Conservation (phyloP, 2,888 invertebrate species). For the Chloroclystis v-ata region DNA sequence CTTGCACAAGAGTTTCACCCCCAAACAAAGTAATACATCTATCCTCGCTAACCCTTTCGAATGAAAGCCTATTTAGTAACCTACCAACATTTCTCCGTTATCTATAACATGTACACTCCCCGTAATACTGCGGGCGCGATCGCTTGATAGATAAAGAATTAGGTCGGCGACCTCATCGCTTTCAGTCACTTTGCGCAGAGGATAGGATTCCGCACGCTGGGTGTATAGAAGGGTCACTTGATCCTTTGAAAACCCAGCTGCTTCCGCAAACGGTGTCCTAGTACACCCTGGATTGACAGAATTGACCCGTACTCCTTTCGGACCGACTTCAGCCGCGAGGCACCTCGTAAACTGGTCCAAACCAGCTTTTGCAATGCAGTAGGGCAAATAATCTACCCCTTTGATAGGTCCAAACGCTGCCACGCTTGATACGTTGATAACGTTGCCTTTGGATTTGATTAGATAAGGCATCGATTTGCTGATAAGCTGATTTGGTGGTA, state of each 20-base stretch:
- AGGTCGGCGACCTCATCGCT: constrained; percentile 91
- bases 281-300: constrained; percentile 96
- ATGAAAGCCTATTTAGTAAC: not conserved
- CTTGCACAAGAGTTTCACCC: too few relatives aligned
- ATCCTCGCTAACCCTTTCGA: not conserved
- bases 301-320: constrained; percentile 89
- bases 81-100: constrained; percentile 62
- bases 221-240: constrained; percentile 82
- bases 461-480: constrained; percentile 90
- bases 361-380: constrained; percentile 94
- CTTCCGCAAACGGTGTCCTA: constrained; percentile 78
- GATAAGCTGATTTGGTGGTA: constrained; percentile 87
- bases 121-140: constrained; percentile 91
- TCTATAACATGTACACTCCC: constrained; percentile 80
- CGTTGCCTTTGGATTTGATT: constrained; percentile 86
- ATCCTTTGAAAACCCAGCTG: constrained; percentile 85
- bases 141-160: constrained; percentile 93
- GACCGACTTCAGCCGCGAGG: constrained; percentile 88
- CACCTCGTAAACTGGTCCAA: constrained; percentile 96
- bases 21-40: not conserved
- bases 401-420: constrained; percentile 81
- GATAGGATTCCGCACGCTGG: constrained; percentile 87
- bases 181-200: constrained; percentile 89
- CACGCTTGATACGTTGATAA: constrained; percentile 96
- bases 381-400: constrained; percentile 86